Percentiles rank a stretch among this genome's conserved stretches.
phyloP scores from a whole-genome alignment of 2,888 invertebrate genomes.

The Drosophila robusta region DNA sequence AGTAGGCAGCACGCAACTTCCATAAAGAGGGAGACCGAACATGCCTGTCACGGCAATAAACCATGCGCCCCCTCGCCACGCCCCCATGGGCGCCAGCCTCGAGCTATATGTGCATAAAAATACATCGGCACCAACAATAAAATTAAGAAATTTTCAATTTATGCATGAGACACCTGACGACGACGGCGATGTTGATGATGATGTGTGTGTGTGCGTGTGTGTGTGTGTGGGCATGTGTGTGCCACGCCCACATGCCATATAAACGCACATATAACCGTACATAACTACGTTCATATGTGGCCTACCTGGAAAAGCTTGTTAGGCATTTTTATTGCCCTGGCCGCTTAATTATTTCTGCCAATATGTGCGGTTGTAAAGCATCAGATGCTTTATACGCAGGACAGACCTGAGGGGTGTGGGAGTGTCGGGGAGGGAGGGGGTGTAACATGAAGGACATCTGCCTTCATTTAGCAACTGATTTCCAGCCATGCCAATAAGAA shows the following conservation, averaged over 20 bases:
- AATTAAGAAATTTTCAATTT: conserved; percentile 80
- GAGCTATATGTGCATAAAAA: conserved; percentile 40
- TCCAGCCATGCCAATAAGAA: no score
- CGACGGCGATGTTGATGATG: conserved; percentile 13
- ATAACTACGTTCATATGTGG: conserved; percentile 36
- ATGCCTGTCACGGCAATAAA: conserved; percentile 49
- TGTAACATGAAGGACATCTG: no score
- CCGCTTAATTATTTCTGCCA: conserved; percentile 67
- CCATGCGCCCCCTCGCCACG: conserved; percentile 32
- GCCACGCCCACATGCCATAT: conserved; percentile 43
- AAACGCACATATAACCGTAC: conserved; percentile 4
- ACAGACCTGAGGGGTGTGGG: neutral
- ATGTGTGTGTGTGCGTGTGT: conserved; percentile 4
- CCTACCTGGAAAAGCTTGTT: conserved; percentile 63
- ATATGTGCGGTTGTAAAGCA: conserved; percentile 27
- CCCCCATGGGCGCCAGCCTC: neutral
- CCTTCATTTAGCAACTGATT: no score
- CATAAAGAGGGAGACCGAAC: conserved; percentile 22
- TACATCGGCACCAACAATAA: conserved; percentile 67
- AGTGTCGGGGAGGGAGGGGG: neutral
- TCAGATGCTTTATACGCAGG: neutral
- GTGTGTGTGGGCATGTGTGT: conserved; percentile 12
- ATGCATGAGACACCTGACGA: conserved; percentile 75
- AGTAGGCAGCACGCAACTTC: conserved; percentile 28
- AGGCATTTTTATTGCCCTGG: conserved; percentile 65